phyloP scores from a whole-genome alignment of 2,113 vertebrate species.

The Ancistrus triradiatus region DNA sequence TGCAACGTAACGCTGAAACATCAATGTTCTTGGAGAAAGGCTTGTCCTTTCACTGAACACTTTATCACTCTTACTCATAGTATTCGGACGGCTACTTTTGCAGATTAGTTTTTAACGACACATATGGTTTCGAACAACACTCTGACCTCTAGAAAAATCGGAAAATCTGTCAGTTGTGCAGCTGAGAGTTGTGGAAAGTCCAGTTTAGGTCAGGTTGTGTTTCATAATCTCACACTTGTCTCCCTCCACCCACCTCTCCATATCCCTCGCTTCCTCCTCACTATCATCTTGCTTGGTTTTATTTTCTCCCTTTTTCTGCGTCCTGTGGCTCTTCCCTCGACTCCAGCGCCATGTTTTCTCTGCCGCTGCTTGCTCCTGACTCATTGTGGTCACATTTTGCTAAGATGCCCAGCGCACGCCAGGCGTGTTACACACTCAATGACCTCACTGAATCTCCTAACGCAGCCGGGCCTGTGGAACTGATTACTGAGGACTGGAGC shows the following conservation, averaged over 20 bases:
- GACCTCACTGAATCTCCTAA: constrained; percentile 30
- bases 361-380: constrained; percentile 5
- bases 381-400: constrained; percentile 24
- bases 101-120: no score
- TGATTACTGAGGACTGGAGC: constrained; percentile 41
- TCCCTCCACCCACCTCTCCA: constrained; percentile 52
- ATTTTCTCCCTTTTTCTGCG: not conserved
- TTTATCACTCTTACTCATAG: no score
- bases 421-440: constrained; percentile 24
- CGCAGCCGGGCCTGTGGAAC: constrained; percentile 35
- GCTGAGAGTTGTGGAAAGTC: constrained; percentile 31
- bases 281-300: constrained; percentile 33
- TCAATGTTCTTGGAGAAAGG: no score
- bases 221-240: constrained; percentile 69
- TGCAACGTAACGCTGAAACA: no score
- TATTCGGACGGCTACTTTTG: no score
- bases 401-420: constrained; percentile 11
- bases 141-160: no score
- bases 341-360: constrained; percentile 11
- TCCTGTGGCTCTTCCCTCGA: not conserved
- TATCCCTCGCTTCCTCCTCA: not conserved
- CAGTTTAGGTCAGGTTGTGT: constrained; percentile 65
- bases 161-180: not conserved
- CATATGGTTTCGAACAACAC: no score
- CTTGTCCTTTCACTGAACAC: no score